Percentiles rank a stretch among this genome's conserved stretches.
Conservation (phyloP, 2,888 invertebrate species). For the Papilio protenor region DNA sequence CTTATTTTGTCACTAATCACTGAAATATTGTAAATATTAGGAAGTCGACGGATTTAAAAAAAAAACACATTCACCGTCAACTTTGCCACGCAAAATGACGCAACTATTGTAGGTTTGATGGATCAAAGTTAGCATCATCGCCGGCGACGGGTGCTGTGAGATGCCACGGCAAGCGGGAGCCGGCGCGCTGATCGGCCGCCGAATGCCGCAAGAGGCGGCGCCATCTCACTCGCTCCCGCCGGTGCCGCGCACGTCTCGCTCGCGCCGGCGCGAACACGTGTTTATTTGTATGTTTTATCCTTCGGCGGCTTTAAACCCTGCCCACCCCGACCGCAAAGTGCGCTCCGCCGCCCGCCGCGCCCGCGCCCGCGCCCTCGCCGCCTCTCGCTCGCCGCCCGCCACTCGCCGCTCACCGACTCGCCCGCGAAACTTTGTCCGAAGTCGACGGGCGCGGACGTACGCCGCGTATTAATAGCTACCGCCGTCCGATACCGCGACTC, state of each 20-base stretch:
- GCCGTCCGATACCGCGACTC: slow-evolving; percentile 77
- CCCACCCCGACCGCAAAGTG: slow-evolving; percentile 88
- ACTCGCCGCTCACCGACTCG: slow-evolving; percentile 65
- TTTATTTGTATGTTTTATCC: slow-evolving; percentile 86
- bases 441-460: slow-evolving; percentile 83
- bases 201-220: slow-evolving; percentile 79
- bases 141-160: slow-evolving; percentile 47
- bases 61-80: slow-evolving; percentile 24
- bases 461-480: slow-evolving; percentile 81
- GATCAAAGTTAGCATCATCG: slow-evolving; percentile 43
- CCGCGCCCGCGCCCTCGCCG: slow-evolving; percentile 81
- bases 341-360: slow-evolving; percentile 84
- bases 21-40: not conserved
- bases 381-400: slow-evolving; percentile 76
- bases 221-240: slow-evolving; percentile 75
- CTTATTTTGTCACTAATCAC: not conserved
- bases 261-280: slow-evolving; percentile 86
- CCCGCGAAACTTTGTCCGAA: slow-evolving; percentile 83
- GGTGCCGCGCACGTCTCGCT: slow-evolving; percentile 76
- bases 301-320: slow-evolving; percentile 87
- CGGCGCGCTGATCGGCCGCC: slow-evolving; percentile 69
- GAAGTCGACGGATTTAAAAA: not conserved
- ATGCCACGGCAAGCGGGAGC: slow-evolving; percentile 59
- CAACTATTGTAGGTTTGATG: slow-evolving; percentile 38
- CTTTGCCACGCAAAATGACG: slow-evolving; percentile 27